These are phyloP conservation scores for Cydia pomonella DNA, from an alignment of 1,140 invertebrate species.

Conservation along the genomic window DNA sequence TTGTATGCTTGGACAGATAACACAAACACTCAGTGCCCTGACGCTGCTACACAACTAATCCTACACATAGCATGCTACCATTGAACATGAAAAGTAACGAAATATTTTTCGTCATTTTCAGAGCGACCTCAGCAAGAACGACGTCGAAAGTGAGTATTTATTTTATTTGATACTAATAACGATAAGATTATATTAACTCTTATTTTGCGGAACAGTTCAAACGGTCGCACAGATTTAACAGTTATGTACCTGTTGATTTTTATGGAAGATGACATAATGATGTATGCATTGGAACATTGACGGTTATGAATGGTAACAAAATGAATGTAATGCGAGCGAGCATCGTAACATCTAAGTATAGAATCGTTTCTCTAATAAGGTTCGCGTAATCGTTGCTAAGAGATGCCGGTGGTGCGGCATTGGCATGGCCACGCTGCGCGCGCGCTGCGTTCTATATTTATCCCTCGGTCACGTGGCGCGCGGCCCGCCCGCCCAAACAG, in stretches of 20 bases:
- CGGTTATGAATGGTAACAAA: slow-evolving; percentile 24
- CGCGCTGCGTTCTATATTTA: slow-evolving; percentile 73
- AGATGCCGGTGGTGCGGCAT: slow-evolving; percentile 54
- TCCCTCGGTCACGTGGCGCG: slow-evolving; percentile 67
- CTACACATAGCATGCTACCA: slow-evolving; percentile 56
- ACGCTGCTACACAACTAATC: slow-evolving; percentile 50
- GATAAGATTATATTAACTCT: neutral
- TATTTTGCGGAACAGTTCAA: neutral
- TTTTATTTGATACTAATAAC: slow-evolving; percentile 27
- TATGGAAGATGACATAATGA: neutral
- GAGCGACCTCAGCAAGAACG: slow-evolving; percentile 87
- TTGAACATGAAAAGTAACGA: slow-evolving; percentile 65
- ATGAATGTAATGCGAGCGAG: slow-evolving; percentile 47
- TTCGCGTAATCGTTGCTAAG: slow-evolving; percentile 58
- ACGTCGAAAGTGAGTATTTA: slow-evolving; percentile 87
- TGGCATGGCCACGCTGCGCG: slow-evolving; percentile 56
- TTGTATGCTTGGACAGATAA: slow-evolving; percentile 45
- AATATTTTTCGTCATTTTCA: slow-evolving; percentile 81
- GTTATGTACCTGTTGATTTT: too few species aligned
- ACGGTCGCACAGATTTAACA: neutral
- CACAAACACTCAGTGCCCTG: slow-evolving; percentile 48
- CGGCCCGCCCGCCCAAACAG: slow-evolving; percentile 76
- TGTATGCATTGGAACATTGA: neutral
- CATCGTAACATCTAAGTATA: slow-evolving; percentile 66
- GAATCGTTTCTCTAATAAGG: slow-evolving; percentile 71